Base-by-base conservation (phyloP, 2,797 vertebrate species). In the Anabacerthia variegaticeps region DNA sequence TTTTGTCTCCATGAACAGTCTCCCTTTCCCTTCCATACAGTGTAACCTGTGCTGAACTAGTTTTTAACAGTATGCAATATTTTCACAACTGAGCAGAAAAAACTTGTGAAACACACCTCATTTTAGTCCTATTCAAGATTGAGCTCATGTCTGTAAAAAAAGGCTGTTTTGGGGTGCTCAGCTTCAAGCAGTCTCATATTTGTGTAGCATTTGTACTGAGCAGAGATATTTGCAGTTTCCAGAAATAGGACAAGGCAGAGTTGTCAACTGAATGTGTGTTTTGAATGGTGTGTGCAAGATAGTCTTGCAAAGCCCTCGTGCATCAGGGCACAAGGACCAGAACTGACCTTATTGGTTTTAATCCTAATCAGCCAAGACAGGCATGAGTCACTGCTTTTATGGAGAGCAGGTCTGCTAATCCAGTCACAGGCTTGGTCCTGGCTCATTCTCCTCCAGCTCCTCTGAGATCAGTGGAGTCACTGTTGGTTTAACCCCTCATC, bases 261-360 rank as follows among this genome's bases (percentile, higher is more conserved):
- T 4, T 43, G 48, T 49, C 36, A 63, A 18, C 28, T 51, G 69
- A 61, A 30, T 0, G 0, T 28, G 36, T 0, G 0, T 65, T 73
- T 84, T 0, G 1, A 55, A 26, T 17, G 19, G 27, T 18, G 19
- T 17, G 23, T 16, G 69, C 34, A 51, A 26, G 17, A 46, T 43
- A 65, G 44, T 14, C 59, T 80, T 28, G 24, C 15, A 55, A 27
- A 84, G n/a, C 30, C 44, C 22, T n/a, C 8, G 23, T 58, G 48
- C 28, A 73, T n/a, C 28, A 36, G 12, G 26, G 10, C 27, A 30
- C 14, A 39, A 66, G 34, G 34, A 26, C 28, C 62, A 78, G 54
- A 83, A 23, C 4, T 59, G 58, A 36, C 58, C 26, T 48, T 56
- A 9, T 32, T 37, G 49, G 3, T 49, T 74, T 63, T 32, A 67